Percentiles rank a stretch among this genome's conserved stretches.
These are phyloP conservation scores for Onthophagus taurus DNA, from an alignment of 1,140 invertebrate genomes.

Conservation along the genomic window DNA sequence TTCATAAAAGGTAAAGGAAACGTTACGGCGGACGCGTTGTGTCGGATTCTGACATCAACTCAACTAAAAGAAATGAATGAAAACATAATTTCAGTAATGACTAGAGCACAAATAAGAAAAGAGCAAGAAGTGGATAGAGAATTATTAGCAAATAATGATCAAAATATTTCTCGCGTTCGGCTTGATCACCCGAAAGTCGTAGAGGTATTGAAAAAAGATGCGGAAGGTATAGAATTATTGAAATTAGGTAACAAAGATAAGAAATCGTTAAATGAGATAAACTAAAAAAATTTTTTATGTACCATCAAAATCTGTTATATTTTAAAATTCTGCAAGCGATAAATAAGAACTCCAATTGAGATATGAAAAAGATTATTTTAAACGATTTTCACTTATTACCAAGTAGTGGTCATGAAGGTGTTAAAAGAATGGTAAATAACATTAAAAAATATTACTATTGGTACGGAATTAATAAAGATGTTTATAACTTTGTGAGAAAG, in stretches of 20 bases:
- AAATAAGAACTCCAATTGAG: too few species aligned
- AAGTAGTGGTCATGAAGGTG: constrained; percentile 19
- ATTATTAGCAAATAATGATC: too few species aligned
- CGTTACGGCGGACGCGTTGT: too few species aligned
- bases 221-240: neutral
- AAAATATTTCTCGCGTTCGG: too few species aligned
- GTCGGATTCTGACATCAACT: too few species aligned
- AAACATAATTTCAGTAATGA: neutral
- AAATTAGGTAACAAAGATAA: neutral
- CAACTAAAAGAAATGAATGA: neutral
- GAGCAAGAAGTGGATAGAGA: too few species aligned
- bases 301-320: too few species aligned
- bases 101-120: neutral
- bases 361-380: constrained; percentile 15
- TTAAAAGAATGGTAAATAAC: constrained; percentile 20
- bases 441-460: constrained; percentile 21
- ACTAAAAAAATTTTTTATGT: too few species aligned
- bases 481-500: constrained; percentile 14
- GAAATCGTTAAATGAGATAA: too few species aligned
- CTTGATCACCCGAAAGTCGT: too few species aligned
- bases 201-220: neutral
- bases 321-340: too few species aligned
- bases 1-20: too few species aligned
- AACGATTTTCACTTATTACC: constrained; percentile 20
- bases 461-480: constrained; percentile 14